These are phyloP conservation scores for Elysia crispata DNA, from an alignment of 2,888 invertebrate species.

Conservation along the genomic window DNA sequence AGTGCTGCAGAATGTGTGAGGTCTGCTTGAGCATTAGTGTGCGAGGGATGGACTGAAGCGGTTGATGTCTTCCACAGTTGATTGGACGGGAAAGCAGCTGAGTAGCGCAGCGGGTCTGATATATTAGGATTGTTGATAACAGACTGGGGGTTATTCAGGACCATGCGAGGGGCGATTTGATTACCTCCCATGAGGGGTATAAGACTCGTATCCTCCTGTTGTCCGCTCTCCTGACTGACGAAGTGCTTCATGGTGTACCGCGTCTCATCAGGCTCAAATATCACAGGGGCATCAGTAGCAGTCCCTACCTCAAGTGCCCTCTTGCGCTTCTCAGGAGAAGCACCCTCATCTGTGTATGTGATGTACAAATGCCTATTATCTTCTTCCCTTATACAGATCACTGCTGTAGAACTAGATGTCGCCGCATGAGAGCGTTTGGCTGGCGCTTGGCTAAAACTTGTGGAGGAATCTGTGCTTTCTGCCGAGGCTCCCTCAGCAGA, in stretches of 20 bases:
- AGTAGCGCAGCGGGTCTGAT: conserved; percentile 21
- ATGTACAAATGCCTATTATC: conserved; percentile 48
- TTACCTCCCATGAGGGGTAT: not conserved
- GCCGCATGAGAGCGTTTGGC: not conserved
- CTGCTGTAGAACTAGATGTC: not conserved
- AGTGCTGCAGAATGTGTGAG: too few species aligned
- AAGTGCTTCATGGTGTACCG: conserved; percentile 51
- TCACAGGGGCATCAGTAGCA: not conserved
- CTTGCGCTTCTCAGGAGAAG: conserved; percentile 32
- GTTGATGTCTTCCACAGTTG: too few species aligned
- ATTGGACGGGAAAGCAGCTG: too few species aligned
- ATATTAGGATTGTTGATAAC: conserved; percentile 28
- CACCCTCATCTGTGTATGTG: not conserved
- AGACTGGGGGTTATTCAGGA: conserved; percentile 43
- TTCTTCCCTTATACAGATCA: conserved; percentile 45
- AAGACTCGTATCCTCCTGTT: not conserved
- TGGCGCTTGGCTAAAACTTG: not conserved
- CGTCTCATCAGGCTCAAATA: conserved; percentile 38
- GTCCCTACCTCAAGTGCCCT: not conserved
- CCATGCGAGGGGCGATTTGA: not conserved
- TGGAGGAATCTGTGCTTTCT: conserved; percentile 22
- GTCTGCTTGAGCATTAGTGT: too few species aligned
- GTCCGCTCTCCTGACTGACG: conserved; percentile 1
- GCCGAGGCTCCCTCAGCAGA: not conserved
- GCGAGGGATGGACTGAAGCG: too few species aligned